Percentiles rank a stretch among this genome's conserved stretches.
phyloP scores from a whole-genome alignment of 2,113 vertebrate species.

The Cinclus mexicanus region DNA sequence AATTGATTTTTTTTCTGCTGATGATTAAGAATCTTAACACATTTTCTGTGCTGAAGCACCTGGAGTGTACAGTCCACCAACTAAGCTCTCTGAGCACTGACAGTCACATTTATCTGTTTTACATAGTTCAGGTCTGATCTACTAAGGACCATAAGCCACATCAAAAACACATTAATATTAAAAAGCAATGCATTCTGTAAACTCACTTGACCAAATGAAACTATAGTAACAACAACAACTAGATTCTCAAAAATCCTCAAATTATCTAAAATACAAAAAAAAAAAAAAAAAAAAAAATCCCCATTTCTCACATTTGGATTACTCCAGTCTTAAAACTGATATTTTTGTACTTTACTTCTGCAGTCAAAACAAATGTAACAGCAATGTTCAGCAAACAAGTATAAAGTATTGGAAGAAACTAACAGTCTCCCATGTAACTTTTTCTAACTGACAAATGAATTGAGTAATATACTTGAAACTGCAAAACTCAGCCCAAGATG shows the following conservation, averaged over 20 bases:
- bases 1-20: background rate
- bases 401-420: background rate
- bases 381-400: background rate
- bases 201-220: background rate
- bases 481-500: background rate
- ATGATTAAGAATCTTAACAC: background rate
- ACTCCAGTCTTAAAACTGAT: background rate
- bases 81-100: background rate
- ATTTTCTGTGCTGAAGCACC: background rate
- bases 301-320: background rate
- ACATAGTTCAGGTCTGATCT: background rate
- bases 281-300: accelerated
- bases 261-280: background rate
- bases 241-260: background rate
- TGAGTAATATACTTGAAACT: background rate
- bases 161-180: background rate
- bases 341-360: background rate
- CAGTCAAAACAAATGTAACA: background rate
- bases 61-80: background rate
- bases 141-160: background rate
- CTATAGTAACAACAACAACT: background rate
- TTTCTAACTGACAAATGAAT: background rate
- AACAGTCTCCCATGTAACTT: background rate
- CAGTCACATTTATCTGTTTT: background rate
- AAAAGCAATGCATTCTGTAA: background rate